phyloP scores from a whole-genome alignment of 1,140 invertebrate genomes.

The Pseudomyrmex cubaensis region DNA sequence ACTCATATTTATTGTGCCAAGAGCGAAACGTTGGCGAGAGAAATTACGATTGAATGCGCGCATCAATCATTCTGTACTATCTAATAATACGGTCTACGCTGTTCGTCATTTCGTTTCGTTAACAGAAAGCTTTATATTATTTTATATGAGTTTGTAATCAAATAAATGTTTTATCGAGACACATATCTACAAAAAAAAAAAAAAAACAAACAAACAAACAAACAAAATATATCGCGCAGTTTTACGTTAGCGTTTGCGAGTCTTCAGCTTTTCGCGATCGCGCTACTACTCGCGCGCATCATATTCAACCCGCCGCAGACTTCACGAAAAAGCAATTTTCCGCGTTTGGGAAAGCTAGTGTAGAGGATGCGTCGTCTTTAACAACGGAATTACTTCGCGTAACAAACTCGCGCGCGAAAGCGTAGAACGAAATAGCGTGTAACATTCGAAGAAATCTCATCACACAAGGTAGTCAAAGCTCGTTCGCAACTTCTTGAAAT shows the following conservation, averaged over 20 bases:
- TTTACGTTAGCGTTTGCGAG: not conserved
- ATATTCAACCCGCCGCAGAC: not conserved
- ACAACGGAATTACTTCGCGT: constrained; percentile 1
- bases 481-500: constrained; percentile 10
- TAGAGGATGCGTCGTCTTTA: not conserved
- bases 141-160: not conserved
- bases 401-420: constrained; percentile 15
- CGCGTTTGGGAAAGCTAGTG: constrained; percentile 11
- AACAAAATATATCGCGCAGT: constrained; percentile 3
- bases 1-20: constrained; percentile 37
- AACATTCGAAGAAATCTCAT: constrained; percentile 5
- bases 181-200: not conserved
- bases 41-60: constrained; percentile 39
- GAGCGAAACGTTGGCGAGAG: not conserved
- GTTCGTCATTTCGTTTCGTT: not conserved
- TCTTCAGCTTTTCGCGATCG: not conserved
- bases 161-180: no score
- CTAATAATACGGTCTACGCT: not conserved
- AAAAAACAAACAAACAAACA: not conserved
- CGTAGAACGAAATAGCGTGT: not conserved
- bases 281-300: not conserved
- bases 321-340: constrained; percentile 24
- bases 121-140: not conserved
- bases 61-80: constrained; percentile 24
- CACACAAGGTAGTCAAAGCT: not conserved